Evolutionary conservation across 1,140 invertebrate species (phyloP), one percentile per base, ranked within the genome.

Genomic region (Heliconius nattereri): DNA sequence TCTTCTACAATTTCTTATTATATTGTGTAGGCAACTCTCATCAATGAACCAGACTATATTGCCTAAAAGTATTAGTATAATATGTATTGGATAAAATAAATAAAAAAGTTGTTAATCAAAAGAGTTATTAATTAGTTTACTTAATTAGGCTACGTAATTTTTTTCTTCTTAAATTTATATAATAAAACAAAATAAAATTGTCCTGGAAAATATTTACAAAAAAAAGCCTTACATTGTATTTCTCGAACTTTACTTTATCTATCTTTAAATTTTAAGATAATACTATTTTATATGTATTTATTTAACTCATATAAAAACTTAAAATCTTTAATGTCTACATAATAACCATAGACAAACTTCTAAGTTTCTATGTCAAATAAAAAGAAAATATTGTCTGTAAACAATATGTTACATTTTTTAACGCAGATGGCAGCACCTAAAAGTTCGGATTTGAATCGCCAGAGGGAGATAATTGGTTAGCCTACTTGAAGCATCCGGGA

Each of bases 401-500:
- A 20, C 73, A 29, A 23, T 75, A 78, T 81, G 86, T 84, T 82
- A 73, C 84, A 91, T 92, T 90, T 90, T 91, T 92, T 54, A 57
- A 78, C 80, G 84, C 86, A 92, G 92, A 89, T 89, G 90, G 91
- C 89, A 89, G 84, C 87, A 89, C 85, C 84, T 87, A 84, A 85
- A 89, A 92, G 88, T 94, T 89, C 90, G 49, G 85, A 89, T 83
- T 87, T 85, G 78, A 79, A 83, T 79, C 93, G 83, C 91, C 89
- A 94, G 94, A 93, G 92, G 90, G 92, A 91, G 90, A 90, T 93
- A 93, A 93, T 94, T 92, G 87, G 90, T 87, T 93, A 94, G 92
- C 94, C 94, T 94, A 94, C 92, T 94, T 95, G 94, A 95, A 95
- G 94, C 94, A 95, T 95, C 94, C 93, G 94, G 94, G 94, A 95